Conservation (phyloP, 2,888 invertebrate species). For the Pycnomerus fuliginosus region DNA sequence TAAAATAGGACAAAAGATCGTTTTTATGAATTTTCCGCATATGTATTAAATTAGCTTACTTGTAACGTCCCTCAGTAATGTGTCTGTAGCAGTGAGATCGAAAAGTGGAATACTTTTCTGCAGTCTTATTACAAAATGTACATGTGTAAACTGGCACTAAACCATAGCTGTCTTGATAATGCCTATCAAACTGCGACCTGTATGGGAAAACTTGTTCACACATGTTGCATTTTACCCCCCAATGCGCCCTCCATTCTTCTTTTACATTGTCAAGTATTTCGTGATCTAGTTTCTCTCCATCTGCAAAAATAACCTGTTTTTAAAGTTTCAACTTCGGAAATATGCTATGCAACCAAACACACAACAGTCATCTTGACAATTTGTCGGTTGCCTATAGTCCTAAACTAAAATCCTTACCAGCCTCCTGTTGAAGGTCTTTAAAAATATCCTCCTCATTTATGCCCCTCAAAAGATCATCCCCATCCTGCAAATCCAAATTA, state of each 20-base stretch:
- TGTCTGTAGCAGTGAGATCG: constrained; percentile 61
- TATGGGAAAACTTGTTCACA: constrained; percentile 57
- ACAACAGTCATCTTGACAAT: too few species aligned
- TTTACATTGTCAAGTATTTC: constrained; percentile 55
- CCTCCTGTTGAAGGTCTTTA: constrained; percentile 45
- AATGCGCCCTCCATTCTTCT: constrained; percentile 50
- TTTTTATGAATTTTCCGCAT: too few species aligned
- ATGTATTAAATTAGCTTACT: too few species aligned
- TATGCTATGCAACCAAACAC: constrained; percentile 1
- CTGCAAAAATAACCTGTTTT: constrained; percentile 21
- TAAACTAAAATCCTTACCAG: constrained; percentile 31
- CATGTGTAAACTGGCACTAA: constrained; percentile 59
- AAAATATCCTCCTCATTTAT: constrained; percentile 47
- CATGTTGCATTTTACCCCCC: constrained; percentile 59
- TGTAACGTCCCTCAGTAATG: constrained; percentile 58
- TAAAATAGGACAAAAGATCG: too few species aligned
- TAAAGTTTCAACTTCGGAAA: not conserved
- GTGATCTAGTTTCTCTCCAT: constrained; percentile 44
- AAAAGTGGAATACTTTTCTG: constrained; percentile 58
- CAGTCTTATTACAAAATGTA: constrained; percentile 58
- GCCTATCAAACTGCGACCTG: constrained; percentile 57
- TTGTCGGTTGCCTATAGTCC: too few species aligned
- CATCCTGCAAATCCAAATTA: constrained; percentile 33
- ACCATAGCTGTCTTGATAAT: constrained; percentile 51
- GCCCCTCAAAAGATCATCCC: constrained; percentile 39